Conservation (phyloP, 1,140 invertebrate genomes). For the Centruroides sculpturatus region DNA sequence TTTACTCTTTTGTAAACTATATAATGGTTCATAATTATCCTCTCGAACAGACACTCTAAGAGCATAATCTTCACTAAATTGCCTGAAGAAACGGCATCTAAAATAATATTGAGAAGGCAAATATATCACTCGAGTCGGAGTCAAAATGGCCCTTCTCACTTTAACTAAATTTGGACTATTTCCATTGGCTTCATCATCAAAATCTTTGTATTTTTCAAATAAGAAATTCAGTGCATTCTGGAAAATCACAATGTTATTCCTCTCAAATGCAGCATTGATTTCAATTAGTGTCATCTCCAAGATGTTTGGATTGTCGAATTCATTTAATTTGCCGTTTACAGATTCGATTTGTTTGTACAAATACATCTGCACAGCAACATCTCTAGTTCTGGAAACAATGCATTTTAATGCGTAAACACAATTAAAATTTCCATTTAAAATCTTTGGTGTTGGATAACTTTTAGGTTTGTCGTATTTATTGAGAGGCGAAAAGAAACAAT, state of each 20-base stretch:
- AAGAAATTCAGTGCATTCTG: neutral
- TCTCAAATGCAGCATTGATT: neutral
- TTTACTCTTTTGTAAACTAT: neutral
- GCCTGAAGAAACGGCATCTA: conserved; percentile 14
- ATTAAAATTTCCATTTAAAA: neutral
- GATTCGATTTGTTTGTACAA: neutral
- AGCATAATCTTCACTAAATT: conserved; percentile 14
- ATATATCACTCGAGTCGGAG: conserved; percentile 10
- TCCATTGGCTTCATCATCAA: neutral
- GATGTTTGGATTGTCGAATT: neutral
- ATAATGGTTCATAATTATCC: conserved; percentile 10
- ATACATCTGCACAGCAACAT: neutral
- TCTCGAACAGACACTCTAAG: conserved; percentile 15
- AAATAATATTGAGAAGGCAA: conserved; percentile 12
- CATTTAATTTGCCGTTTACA: neutral
- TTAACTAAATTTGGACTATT: neutral
- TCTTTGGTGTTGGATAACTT: neutral
- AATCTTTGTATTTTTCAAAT: neutral
- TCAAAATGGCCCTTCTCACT: conserved; percentile 13
- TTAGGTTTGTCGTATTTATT: too few species aligned
- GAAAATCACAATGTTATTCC: neutral
- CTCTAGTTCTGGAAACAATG: neutral
- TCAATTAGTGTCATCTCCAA: neutral
- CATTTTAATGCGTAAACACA: neutral
- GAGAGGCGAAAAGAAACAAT: too few species aligned